These are phyloP conservation scores for Cynodonichthys magdalenae DNA, from an alignment of 2,797 vertebrate genomes.

Conservation along the genomic window DNA sequence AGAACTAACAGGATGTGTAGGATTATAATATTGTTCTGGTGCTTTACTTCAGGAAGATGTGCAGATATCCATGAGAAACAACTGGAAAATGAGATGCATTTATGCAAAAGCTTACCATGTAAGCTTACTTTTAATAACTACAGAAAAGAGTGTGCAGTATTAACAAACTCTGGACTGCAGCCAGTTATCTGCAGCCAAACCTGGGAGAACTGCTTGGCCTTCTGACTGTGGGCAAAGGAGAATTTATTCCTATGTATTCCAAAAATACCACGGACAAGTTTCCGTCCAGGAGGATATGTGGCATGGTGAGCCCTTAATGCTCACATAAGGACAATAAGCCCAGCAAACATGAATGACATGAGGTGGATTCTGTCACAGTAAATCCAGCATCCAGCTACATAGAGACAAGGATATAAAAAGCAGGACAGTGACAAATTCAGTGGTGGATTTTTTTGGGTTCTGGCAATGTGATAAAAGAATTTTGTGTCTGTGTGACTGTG, in stretches of 20 bases:
- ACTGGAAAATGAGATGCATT: not conserved
- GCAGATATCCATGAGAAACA: not conserved
- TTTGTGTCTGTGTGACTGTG: conserved; percentile 22
- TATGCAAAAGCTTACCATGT: not conserved
- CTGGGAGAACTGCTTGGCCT: not conserved
- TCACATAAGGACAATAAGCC: conserved; percentile 57
- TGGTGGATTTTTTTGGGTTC: conserved; percentile 32
- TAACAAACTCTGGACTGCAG: conserved; percentile 24
- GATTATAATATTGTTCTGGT: conserved; percentile 1
- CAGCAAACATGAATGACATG: conserved; percentile 61
- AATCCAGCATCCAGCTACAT: conserved; percentile 54
- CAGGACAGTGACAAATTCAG: conserved; percentile 56
- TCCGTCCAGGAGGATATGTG: conserved; percentile 36
- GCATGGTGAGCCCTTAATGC: conserved; percentile 51
- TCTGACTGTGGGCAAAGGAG: conserved; percentile 1
- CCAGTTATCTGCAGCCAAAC: not conserved
- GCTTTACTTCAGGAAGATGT: not conserved
- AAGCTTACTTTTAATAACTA: conserved; percentile 24
- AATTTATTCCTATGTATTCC: conserved; percentile 16
- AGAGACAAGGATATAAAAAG: conserved; percentile 61
- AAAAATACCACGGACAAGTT: conserved; percentile 35
- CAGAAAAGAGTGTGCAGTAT: conserved; percentile 14
- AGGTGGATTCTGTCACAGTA: conserved; percentile 57
- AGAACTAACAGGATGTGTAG: not conserved
- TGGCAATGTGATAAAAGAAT: conserved; percentile 46